Conservation (phyloP, 1,140 invertebrate genomes). For the Sitobion miscanthi region DNA sequence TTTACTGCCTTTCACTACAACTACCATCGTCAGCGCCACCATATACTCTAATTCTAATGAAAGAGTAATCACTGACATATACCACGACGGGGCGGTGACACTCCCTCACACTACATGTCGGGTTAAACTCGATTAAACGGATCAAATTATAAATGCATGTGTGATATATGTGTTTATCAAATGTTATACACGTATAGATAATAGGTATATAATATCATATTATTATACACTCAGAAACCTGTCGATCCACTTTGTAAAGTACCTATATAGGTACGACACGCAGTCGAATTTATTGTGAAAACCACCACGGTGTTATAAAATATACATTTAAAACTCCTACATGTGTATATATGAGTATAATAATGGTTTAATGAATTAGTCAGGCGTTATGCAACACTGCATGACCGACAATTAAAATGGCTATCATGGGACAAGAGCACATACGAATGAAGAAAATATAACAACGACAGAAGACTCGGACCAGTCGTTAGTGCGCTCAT, state of each 20-base stretch:
- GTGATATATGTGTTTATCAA: background rate
- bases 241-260: conserved; percentile 7
- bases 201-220: background rate
- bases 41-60: conserved; percentile 27
- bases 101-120: background rate
- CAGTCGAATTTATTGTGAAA: conserved; percentile 18
- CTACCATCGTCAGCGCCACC: background rate
- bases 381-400: background rate
- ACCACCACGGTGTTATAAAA: background rate
- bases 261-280: background rate
- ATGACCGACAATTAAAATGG: background rate
- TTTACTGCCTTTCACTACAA: conserved; percentile 43
- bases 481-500: background rate
- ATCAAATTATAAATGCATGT: background rate
- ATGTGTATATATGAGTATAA: background rate
- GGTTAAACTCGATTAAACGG: background rate
- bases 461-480: conserved; percentile 3
- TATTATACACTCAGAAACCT: conserved; percentile 4
- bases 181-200: background rate
- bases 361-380: background rate
- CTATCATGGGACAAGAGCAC: background rate
- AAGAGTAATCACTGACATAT: background rate
- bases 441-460: background rate
- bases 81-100: background rate
- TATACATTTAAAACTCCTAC: background rate